Conservation (phyloP, 2,113 vertebrate genomes). For the Catharus fuscescens region DNA sequence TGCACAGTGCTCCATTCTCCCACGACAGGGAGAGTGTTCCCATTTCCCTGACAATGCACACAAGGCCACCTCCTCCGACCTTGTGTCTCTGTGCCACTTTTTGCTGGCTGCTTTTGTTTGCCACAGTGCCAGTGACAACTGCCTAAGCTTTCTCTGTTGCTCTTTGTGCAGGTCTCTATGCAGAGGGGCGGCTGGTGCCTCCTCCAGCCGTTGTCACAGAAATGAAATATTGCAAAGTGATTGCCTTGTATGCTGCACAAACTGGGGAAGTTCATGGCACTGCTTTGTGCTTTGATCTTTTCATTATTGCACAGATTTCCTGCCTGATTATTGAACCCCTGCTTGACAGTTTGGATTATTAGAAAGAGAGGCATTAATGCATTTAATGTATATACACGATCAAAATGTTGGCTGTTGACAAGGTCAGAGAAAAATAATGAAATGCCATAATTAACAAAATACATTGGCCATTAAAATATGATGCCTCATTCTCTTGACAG, state of each 20-base stretch:
- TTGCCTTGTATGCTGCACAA: not conserved
- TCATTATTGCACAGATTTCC: not conserved
- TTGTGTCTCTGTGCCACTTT: not conserved
- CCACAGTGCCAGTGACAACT: not conserved
- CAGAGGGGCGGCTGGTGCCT: not conserved
- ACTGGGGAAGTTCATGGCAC: not conserved
- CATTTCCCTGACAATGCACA: not conserved
- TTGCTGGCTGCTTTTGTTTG: not conserved
- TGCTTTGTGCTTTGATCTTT: constrained; percentile 38
- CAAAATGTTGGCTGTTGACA: constrained; percentile 36
- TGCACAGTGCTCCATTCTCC: rapidly evolving
- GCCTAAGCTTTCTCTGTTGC: not conserved
- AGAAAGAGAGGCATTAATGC: constrained; percentile 8
- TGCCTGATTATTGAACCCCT: not conserved
- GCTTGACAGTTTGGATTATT: not conserved
- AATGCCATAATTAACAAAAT: constrained; percentile 56
- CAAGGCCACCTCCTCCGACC: not conserved
- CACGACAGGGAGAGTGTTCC: not conserved
- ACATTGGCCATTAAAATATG: constrained; percentile 53
- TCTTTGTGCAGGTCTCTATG: not conserved
- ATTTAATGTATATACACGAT: not conserved
- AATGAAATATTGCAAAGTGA: not conserved
- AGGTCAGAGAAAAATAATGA: constrained; percentile 61
- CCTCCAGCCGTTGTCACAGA: not conserved
- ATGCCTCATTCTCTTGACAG: constrained; percentile 37